Base-by-base conservation (phyloP, 1,140 invertebrate species). In the Frieseomelitta varia region DNA sequence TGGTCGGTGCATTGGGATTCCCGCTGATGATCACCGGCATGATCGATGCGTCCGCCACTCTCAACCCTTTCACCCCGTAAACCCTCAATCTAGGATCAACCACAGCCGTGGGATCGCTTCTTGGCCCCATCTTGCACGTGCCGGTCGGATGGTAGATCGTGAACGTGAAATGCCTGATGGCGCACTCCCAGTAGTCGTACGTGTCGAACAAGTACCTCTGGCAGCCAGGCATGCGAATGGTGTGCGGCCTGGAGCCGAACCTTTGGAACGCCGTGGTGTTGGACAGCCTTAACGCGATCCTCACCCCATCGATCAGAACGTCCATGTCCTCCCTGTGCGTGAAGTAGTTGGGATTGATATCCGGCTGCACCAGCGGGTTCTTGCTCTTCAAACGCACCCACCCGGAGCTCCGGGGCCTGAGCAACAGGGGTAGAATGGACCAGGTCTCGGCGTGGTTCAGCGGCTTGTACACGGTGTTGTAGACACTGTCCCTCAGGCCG, bases 271-370 rank as follows among this genome's bases (percentile, higher is more conserved):
- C 97, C 17, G 96, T 95, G 0, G 97, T 97, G 77, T 97, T 97
- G 0, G 97, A 97, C 21, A 98, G 94, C 81, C 97, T 96, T 89
- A 98, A 95, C 0, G 97, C 98, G 69, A 98, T 97, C 87, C 97
- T 96, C 24, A 98, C 98, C 3, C 97, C 98, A 91, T 98, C 97
- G 0, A 97, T 96, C 11, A 98, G 90, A 0, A 97, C 95, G 85
- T 96, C 94, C 21, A 98, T 95, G 86, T 98, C 98, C 88, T 97
- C 96, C 83, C 96, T 96, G 86, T 98, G 96, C 0, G 97, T 96
- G 90, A 99, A 97, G 90, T 99, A 99, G 90, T 98, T 98, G 0
- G 99, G 98, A 93, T 98, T 97, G n/a, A 99, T 97, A 8, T 97
- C 96, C 0, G 98, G 98, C 89, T 97, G 96, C 3, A 97, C 96